Evolutionary conservation across 1,140 invertebrate species (phyloP), one percentile per base, ranked within the genome.

Genomic region (Stenopsyche tienmushanensis): DNA sequence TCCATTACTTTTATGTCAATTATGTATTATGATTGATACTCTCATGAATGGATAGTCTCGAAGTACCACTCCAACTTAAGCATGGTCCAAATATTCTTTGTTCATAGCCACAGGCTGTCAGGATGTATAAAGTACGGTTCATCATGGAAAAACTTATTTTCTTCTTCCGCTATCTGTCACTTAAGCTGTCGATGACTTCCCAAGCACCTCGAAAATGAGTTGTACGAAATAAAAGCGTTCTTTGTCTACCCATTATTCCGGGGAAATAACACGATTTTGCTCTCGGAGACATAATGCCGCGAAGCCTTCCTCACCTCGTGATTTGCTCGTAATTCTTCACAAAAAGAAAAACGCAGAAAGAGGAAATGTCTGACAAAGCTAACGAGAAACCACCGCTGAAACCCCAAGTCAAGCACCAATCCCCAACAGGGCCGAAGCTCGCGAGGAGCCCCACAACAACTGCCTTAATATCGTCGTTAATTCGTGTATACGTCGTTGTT

Each of bases 241-340:
- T 1, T 20, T 45, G 39, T 58, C 1, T 44, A 29, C 39, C 55
- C 29, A 26, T 58, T 58, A 45, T 29, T 18, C 24, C 42, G 21
- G 20, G 15, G 57, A 47, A 60, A 60, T 60, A 60, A 60, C 57
- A 60, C 41, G 57, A 47, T 49, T 60, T 60, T 47, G 57, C 57
- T 60, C 44, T 45, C 57, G 57, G 57, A 15, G 24, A 60, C 42
- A 60, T 57, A 57, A 42, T 57, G 39, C 39, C 23, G 44, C 8
- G 44, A 20, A 20, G 17, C 20, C 42, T 42, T 42, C 23, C 50
- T 13, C 50, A 26, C 20, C 20, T 25, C 7, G 20, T 57, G 34
- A 42, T 57, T 42, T 9, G 3, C n/a, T 23, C 29, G 54, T 57
- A 57, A 57, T 57, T 57, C 54, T 21, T 21, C 54, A 20, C 2